These are phyloP conservation scores for Parascotia fuliginaria DNA, from an alignment of 2,888 invertebrate species.

Conservation along the genomic window DNA sequence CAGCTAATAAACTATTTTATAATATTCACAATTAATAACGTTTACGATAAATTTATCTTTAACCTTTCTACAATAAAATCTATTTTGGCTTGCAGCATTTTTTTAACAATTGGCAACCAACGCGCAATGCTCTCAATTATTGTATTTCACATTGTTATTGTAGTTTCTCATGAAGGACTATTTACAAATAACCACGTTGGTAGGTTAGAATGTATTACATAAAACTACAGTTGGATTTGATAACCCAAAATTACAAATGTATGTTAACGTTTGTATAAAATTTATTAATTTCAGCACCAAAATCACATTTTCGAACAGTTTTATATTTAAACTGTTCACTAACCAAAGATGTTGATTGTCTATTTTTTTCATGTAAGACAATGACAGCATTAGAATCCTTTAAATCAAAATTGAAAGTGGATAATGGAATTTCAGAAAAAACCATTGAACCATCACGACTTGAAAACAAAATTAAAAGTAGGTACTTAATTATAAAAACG, in stretches of 20 bases:
- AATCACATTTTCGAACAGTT: too few relatives aligned
- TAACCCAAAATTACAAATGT: not conserved
- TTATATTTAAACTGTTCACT: too few relatives aligned
- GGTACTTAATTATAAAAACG: too few relatives aligned
- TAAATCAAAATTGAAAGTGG: too few relatives aligned
- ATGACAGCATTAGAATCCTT: too few relatives aligned
- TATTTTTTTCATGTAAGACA: too few relatives aligned
- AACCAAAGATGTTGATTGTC: too few relatives aligned
- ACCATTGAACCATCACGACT: too few relatives aligned
- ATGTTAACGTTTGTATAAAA: too few relatives aligned
- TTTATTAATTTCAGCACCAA: too few relatives aligned
- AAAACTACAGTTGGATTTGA: not conserved
- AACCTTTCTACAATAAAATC: slow-evolving; percentile 2
- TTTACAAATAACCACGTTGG: slow-evolving; percentile 36
- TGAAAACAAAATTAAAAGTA: too few relatives aligned
- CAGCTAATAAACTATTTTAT: slow-evolving; percentile 29
- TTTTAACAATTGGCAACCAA: slow-evolving; percentile 6
- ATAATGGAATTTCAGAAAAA: too few relatives aligned
- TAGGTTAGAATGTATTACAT: slow-evolving; percentile 14
- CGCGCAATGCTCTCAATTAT: slow-evolving; percentile 20
- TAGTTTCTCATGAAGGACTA: slow-evolving; percentile 12
- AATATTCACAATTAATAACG: slow-evolving; percentile 6
- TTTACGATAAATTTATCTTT: not conserved
- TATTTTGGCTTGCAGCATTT: slow-evolving; percentile 6
- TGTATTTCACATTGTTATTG: slow-evolving; percentile 33